Percentiles rank a stretch among this genome's conserved stretches.
Evolutionary conservation across 1,140 invertebrate genomes (phyloP).

Genomic region (Parasteatoda tepidariorum): DNA sequence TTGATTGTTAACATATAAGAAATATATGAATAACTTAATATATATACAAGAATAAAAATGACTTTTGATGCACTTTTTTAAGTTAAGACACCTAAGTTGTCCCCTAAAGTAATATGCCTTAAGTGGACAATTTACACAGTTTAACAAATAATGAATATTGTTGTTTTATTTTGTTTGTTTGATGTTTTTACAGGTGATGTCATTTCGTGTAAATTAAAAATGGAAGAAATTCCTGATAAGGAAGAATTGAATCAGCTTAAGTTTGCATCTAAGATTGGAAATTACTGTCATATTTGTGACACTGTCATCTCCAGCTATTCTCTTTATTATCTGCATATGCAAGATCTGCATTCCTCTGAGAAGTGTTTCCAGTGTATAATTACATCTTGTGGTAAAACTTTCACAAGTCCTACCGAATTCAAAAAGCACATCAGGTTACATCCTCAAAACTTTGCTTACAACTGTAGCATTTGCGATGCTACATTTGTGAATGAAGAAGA

Average conservation of each 20-base stretch:
- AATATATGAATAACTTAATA: too few relatives aligned
- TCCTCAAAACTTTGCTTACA: background rate
- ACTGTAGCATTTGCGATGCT: slow-evolving; percentile 61
- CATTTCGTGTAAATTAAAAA: background rate
- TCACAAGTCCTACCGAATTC: slow-evolving; percentile 58
- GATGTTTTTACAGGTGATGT: slow-evolving; percentile 9
- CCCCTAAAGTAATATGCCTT: too few relatives aligned
- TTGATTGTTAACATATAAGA: too few relatives aligned
- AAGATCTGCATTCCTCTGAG: slow-evolving; percentile 62
- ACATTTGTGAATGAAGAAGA: slow-evolving; percentile 61
- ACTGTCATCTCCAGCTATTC: slow-evolving; percentile 62
- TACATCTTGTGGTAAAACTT: slow-evolving; percentile 60
- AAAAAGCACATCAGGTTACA: slow-evolving; percentile 1
- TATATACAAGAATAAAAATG: too few relatives aligned
- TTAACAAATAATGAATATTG: too few relatives aligned
- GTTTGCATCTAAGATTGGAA: slow-evolving; percentile 60
- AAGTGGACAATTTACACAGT: too few relatives aligned
- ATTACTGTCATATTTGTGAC: slow-evolving; percentile 63
- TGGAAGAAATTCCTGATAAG: slow-evolving; percentile 40
- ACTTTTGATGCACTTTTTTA: too few relatives aligned
- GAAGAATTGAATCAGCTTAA: slow-evolving; percentile 50
- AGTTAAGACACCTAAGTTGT: too few relatives aligned
- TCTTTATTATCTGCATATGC: slow-evolving; percentile 64
- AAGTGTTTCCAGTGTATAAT: slow-evolving; percentile 63
- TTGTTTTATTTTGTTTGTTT: background rate